Conservation (phyloP, 2,113 vertebrate genomes). For the Sisor rabdophorus region DNA sequence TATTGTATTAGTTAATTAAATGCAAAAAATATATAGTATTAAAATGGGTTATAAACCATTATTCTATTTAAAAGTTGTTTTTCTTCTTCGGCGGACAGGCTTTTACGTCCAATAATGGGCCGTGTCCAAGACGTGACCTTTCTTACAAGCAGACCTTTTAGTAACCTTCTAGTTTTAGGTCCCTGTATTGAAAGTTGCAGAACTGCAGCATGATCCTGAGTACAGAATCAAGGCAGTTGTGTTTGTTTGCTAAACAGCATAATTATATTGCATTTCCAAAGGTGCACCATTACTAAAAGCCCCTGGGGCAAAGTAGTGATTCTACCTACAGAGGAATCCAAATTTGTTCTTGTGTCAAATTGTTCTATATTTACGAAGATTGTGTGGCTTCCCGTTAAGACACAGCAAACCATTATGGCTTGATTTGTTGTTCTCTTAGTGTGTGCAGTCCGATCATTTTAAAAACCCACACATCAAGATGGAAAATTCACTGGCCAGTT, state of each 20-base stretch:
- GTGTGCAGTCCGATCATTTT: conserved; percentile 52
- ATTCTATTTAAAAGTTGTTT: conserved; percentile 11
- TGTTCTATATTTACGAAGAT: conserved; percentile 41
- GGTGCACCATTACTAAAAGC: conserved; percentile 23
- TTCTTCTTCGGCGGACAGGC: background rate
- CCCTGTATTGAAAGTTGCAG: background rate
- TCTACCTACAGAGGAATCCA: conserved; percentile 14
- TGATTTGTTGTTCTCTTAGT: conserved; percentile 43
- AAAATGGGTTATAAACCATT: conserved; percentile 9
- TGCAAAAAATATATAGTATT: conserved; percentile 35
- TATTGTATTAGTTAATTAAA: conserved; percentile 33
- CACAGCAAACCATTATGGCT: conserved; percentile 41
- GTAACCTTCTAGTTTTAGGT: conserved; percentile 13
- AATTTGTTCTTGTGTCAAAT: conserved; percentile 41
- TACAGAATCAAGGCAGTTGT: conserved; percentile 37
- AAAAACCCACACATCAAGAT: conserved; percentile 28
- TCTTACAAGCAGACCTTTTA: conserved; percentile 12
- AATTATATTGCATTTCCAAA: conserved; percentile 43
- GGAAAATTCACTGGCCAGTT: conserved; percentile 41
- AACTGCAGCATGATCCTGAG: conserved; percentile 8
- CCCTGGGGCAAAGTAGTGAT: conserved; percentile 6
- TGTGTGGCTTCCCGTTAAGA: conserved; percentile 47
- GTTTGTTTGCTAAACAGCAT: conserved; percentile 55
- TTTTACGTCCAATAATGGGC: background rate
- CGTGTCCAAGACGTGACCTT: conserved; percentile 16